Conservation (phyloP, 2,797 vertebrate species). For the Oceanodroma leucorhoa region DNA sequence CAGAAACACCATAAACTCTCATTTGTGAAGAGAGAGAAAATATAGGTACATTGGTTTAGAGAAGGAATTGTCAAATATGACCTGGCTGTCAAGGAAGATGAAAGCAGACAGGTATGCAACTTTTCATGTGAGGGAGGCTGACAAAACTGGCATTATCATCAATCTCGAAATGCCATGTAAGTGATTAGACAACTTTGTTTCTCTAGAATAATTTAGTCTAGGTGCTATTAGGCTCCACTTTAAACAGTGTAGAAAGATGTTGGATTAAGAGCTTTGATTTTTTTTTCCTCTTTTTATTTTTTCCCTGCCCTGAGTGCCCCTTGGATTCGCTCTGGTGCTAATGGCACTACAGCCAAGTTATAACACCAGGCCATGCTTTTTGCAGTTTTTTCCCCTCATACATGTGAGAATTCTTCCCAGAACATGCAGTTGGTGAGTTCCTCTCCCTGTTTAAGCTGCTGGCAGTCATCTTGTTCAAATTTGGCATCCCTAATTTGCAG, state of each 20-base stretch:
- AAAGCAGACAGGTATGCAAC: background rate
- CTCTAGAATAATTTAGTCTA: background rate
- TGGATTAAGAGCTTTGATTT: background rate
- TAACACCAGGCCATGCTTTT: background rate
- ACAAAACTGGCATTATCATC: background rate
- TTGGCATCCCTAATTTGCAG: background rate
- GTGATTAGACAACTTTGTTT: background rate
- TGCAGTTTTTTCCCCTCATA: background rate
- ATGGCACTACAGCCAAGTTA: background rate
- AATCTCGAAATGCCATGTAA: background rate
- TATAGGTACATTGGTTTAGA: background rate
- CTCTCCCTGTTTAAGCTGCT: background rate
- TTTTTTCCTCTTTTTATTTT: background rate
- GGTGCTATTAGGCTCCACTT: background rate
- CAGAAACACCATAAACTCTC: background rate
- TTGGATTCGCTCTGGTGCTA: background rate
- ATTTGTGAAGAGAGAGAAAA: background rate
- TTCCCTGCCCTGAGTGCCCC: background rate
- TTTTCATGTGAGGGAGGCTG: background rate
- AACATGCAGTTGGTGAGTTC: background rate
- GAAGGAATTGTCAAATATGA: background rate
- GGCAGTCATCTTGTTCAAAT: background rate
- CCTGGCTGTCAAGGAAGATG: background rate
- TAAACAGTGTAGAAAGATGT: background rate
- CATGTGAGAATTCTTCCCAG: background rate